Conservation (phyloP, 2,888 invertebrate genomes). For the Drosophila dives region DNA sequence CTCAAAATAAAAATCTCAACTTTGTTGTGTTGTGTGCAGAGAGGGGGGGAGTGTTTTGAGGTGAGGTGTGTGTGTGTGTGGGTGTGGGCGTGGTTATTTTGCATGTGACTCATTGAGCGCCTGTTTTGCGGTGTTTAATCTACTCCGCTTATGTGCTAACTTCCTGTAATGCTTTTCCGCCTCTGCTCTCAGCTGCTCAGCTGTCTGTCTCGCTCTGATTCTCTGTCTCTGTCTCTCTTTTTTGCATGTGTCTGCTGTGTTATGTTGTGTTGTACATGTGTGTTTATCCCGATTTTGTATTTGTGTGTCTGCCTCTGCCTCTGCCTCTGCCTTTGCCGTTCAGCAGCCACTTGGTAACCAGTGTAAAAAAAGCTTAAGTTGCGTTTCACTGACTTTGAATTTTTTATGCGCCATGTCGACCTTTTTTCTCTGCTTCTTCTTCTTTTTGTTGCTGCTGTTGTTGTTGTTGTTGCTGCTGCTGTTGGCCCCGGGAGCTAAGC, state of each 20-base stretch:
- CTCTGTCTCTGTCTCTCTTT: background rate
- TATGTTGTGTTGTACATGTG: constrained; percentile 67
- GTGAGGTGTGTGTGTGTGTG: background rate
- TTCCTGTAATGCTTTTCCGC: constrained; percentile 45
- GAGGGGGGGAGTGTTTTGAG: constrained; percentile 3
- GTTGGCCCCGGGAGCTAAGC: constrained; percentile 60
- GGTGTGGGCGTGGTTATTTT: constrained; percentile 32
- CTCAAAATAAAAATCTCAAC: constrained; percentile 42
- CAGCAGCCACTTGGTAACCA: constrained; percentile 49
- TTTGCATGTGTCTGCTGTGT: constrained; percentile 27
- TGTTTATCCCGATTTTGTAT: constrained; percentile 78
- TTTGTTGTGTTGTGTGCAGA: constrained; percentile 35
- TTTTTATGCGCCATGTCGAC: constrained; percentile 76
- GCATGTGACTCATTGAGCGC: constrained; percentile 76
- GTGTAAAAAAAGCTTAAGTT: constrained; percentile 80
- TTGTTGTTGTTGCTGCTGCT: constrained; percentile 12
- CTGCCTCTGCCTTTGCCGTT: background rate
- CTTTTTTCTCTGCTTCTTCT: constrained; percentile 32
- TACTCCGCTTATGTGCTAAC: constrained; percentile 77
- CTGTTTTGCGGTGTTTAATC: constrained; percentile 81
- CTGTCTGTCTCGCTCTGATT: constrained; percentile 5
- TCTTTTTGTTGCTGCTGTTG: constrained; percentile 5
- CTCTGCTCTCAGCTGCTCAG: constrained; percentile 13
- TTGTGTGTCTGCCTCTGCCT: constrained; percentile 11
- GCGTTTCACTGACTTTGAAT: constrained; percentile 81